Evolutionary conservation across 2,888 invertebrate genomes (phyloP), one percentile per base, ranked within the genome.

Genomic region (Dendrolimus houi): DNA sequence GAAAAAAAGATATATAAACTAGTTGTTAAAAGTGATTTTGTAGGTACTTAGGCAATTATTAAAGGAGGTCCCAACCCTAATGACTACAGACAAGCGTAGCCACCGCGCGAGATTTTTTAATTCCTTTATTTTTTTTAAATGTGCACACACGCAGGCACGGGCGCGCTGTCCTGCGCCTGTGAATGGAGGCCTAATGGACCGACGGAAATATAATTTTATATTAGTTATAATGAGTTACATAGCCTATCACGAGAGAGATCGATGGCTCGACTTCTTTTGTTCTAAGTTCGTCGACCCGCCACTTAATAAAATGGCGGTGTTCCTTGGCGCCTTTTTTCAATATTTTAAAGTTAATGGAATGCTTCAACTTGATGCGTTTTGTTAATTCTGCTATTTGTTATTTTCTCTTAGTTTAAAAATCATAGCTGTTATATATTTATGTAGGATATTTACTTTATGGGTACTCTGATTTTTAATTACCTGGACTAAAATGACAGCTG

Each of bases 151-250:
- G 52, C 66, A 57, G 74, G 77, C 80, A 79, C 79, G 72, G 75
- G 79, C 74, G 68, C 71, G 70, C 74, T 71, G 75, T 72, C 74
- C 74, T 72, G 71, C 62, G 71, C 61, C 69, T 72, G 73, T 83
- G 79, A 85, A 83, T 84, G 83, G 78, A 77, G 75, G 75, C 71
- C 71, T 85, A 84, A 86, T 85, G 85, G 84, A 77, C 67, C 80
- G 67, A 77, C 75, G 73, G 71, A 79, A 86, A 81, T 84, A 85
- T 83, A 83, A 85, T 83, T 86, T 85, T 85, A 85, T 85, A 82
- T 80, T 75, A 72, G 72, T 75, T 74, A 75, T 85, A 85, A 87
- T 85, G 81, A 85, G 81, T 79, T 81, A 79, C 82, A 81, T 83
- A 83, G 81, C 71, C 75, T 73, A 76, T 81, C 78, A 73, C 73